A percentile compares a stretch with the other conserved stretches of the same genome.
Evolutionary conservation across 2,113 vertebrate species (phyloP).

Genomic region (Neogobius melanostomus): DNA sequence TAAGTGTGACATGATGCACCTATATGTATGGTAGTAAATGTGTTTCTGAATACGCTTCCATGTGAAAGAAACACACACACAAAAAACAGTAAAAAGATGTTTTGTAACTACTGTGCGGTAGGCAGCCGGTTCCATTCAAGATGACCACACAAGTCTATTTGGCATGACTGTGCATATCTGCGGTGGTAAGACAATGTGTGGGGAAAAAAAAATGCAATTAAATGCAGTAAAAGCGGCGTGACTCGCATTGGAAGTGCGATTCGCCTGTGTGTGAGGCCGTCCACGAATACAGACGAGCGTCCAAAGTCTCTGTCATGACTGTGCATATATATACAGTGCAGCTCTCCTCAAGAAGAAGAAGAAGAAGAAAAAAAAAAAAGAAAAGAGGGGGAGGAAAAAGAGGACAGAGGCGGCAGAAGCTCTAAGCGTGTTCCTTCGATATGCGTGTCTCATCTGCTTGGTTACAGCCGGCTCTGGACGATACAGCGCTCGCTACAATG

Average conservation of each 20-base stretch:
- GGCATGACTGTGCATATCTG: slow-evolving; percentile 15
- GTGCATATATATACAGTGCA: slow-evolving; percentile 20
- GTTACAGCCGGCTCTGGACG: slow-evolving; percentile 72
- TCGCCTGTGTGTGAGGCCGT: too few species aligned
- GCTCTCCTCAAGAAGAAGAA: slow-evolving; percentile 37
- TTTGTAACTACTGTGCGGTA: neutral
- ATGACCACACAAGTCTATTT: neutral
- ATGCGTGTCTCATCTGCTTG: slow-evolving; percentile 78
- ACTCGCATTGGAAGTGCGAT: too few species aligned
- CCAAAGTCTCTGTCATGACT: neutral
- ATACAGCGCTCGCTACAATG: slow-evolving; percentile 73
- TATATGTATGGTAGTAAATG: too few species aligned
- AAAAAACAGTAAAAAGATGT: too few species aligned
- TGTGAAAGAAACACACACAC: too few species aligned
- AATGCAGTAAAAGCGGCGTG: too few species aligned
- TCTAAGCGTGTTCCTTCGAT: slow-evolving; percentile 68
- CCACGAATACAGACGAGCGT: too few species aligned
- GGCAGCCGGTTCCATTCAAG: neutral
- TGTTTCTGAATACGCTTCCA: too few species aligned
- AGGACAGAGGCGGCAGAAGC: slow-evolving; percentile 2
- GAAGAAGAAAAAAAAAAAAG: slow-evolving; percentile 11
- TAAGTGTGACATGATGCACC: too few species aligned
- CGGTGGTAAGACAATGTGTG: too few species aligned
- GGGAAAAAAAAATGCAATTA: too few species aligned
- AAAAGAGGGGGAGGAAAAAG: neutral